These are phyloP conservation scores for Hirtodrosophila histrioides DNA, from an alignment of 2,888 invertebrate genomes.

Conservation along the genomic window DNA sequence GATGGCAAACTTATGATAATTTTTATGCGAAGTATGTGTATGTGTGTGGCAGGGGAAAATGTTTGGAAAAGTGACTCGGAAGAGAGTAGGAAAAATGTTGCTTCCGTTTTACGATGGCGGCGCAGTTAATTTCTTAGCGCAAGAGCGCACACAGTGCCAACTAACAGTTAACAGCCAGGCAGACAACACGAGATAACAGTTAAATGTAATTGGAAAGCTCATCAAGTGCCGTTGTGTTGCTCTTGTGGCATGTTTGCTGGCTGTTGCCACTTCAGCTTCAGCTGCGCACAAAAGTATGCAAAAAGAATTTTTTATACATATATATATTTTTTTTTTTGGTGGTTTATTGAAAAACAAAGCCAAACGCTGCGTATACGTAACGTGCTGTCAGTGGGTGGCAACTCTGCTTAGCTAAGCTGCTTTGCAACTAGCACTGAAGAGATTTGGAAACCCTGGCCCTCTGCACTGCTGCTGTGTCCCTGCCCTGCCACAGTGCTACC, in stretches of 20 bases:
- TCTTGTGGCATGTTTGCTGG: slow-evolving; percentile 17
- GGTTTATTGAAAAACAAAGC: slow-evolving; percentile 66
- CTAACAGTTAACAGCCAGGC: slow-evolving; percentile 50
- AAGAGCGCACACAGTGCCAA: slow-evolving; percentile 29
- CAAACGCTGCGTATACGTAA: slow-evolving; percentile 46
- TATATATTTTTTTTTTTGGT: slow-evolving; percentile 26
- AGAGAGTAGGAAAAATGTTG: slow-evolving; percentile 23
- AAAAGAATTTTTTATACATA: slow-evolving; percentile 50
- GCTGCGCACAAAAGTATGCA: slow-evolving; percentile 66
- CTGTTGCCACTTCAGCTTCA: slow-evolving; percentile 51
- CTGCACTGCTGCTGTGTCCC: too few species aligned
- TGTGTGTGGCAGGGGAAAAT: slow-evolving; percentile 11
- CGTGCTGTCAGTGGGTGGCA: slow-evolving; percentile 33
- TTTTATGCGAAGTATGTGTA: too few species aligned
- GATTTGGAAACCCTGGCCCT: slow-evolving; percentile 11
- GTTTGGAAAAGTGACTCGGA: slow-evolving; percentile 10
- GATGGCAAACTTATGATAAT: slow-evolving; percentile 63
- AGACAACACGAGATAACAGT: slow-evolving; percentile 49
- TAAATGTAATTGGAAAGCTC: slow-evolving; percentile 73
- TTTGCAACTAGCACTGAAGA: slow-evolving; percentile 29
- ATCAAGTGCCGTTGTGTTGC: slow-evolving; percentile 52
- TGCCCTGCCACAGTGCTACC: too few species aligned
- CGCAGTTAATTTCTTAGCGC: slow-evolving; percentile 64
- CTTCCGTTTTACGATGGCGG: slow-evolving; percentile 26
- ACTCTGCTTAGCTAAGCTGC: slow-evolving; percentile 65